Percentiles rank a stretch among this genome's conserved stretches.
phyloP scores from a whole-genome alignment of 2,113 vertebrate species.

The Cebidichthys violaceus region DNA sequence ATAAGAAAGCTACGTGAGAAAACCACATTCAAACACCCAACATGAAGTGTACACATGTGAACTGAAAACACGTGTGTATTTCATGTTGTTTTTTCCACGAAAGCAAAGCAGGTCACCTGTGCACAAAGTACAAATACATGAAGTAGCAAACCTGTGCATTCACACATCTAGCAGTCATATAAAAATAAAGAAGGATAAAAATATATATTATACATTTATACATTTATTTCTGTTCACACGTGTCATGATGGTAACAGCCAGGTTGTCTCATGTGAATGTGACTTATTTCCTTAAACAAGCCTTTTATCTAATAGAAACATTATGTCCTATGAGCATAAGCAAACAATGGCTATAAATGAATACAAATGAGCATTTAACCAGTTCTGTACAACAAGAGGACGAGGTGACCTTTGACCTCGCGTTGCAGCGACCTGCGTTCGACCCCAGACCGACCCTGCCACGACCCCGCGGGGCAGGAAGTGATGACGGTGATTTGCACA shows the following conservation, averaged over 20 bases:
- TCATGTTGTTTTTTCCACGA: too few relatives aligned
- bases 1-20: background rate
- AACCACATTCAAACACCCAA: too few relatives aligned
- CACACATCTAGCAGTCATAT: too few relatives aligned
- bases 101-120: too few relatives aligned
- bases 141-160: too few relatives aligned
- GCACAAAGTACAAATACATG: too few relatives aligned
- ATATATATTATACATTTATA: too few relatives aligned
- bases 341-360: conserved; percentile 41
- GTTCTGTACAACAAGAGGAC: conserved; percentile 17
- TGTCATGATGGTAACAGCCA: background rate
- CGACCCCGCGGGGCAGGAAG: conserved; percentile 49
- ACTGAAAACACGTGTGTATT: too few relatives aligned
- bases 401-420: conserved; percentile 38
- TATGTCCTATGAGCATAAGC: background rate
- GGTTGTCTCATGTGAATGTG: background rate
- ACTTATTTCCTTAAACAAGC: conserved; percentile 18
- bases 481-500: background rate
- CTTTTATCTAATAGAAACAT: conserved; percentile 2
- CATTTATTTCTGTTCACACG: too few relatives aligned
- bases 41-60: too few relatives aligned
- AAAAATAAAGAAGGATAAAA: too few relatives aligned
- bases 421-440: conserved; percentile 34
- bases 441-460: conserved; percentile 29
- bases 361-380: conserved; percentile 40